Conservation (phyloP, 2,888 invertebrate species). For the Pammene aurita region DNA sequence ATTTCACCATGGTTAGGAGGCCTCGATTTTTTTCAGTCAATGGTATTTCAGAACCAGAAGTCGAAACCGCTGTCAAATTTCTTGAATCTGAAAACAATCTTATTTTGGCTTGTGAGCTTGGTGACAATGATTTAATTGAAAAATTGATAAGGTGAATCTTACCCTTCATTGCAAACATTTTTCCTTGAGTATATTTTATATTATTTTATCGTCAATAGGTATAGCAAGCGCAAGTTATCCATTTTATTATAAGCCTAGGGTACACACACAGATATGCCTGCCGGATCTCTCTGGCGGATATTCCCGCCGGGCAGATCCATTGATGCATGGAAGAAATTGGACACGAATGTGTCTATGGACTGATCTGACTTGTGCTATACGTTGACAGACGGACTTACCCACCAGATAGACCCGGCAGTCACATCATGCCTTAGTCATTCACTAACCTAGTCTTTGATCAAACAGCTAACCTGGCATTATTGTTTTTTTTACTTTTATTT, state of each 20-base stretch:
- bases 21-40: not conserved
- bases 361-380: too few relatives aligned
- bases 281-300: too few relatives aligned
- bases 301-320: too few relatives aligned
- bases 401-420: too few relatives aligned
- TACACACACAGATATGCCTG: too few relatives aligned
- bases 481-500: not conserved
- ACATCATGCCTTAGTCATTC: too few relatives aligned
- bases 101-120: conserved; percentile 64
- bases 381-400: too few relatives aligned
- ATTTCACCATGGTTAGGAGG: not conserved
- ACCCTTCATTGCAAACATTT: not conserved
- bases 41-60: conserved; percentile 13
- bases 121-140: conserved; percentile 55
- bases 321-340: too few relatives aligned
- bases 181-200: not conserved
- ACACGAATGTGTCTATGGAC: too few relatives aligned
- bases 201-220: not conserved
- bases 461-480: not conserved
- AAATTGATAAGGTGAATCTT: conserved; percentile 56
- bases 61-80: conserved; percentile 58
- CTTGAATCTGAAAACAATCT: conserved; percentile 63
- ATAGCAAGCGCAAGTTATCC: too few relatives aligned
- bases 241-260: too few relatives aligned
- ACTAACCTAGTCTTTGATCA: too few relatives aligned